Percentiles rank a stretch among this genome's conserved stretches.
Evolutionary conservation across 2,113 vertebrate species (phyloP).

Genomic region (Beaufortia kweichowensis): DNA sequence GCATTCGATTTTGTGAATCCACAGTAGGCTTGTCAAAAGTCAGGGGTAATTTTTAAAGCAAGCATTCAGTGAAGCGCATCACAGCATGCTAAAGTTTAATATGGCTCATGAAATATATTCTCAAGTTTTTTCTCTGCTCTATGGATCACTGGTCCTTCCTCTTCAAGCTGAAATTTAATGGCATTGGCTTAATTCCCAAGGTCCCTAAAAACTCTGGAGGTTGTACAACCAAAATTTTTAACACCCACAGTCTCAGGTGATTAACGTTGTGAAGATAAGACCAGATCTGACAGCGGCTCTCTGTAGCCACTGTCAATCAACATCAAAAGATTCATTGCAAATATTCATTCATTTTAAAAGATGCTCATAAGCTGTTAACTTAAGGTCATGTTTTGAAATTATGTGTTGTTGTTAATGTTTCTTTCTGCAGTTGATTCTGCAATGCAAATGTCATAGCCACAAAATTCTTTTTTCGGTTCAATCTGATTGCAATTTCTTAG

Average conservation of each 20-base stretch:
- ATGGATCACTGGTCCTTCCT: conserved; percentile 24
- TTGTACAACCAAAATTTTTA: conserved; percentile 15
- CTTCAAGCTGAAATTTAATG: conserved; percentile 8
- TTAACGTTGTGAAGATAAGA: conserved; percentile 8
- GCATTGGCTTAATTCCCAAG: conserved; percentile 22
- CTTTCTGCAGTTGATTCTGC: no score
- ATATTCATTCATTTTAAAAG: not conserved
- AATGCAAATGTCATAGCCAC: no score
- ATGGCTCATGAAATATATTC: not conserved
- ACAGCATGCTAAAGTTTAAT: not conserved
- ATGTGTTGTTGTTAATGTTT: not conserved
- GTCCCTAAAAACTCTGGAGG: not conserved
- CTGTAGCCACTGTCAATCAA: conserved; percentile 26
- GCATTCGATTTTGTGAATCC: not conserved
- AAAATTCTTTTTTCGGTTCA: not conserved
- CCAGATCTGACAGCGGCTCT: not conserved
- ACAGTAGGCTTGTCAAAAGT: not conserved
- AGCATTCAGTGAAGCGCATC: conserved; percentile 25
- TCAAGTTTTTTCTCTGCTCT: not conserved
- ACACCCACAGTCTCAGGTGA: not conserved
- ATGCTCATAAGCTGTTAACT: not conserved
- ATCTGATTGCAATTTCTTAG: not conserved
- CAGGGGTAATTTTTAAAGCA: not conserved
- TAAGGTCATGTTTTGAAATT: not conserved
- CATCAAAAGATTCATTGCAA: not conserved